These are phyloP conservation scores for Cyrtorhinus lividipennis DNA, from an alignment of 1,140 invertebrate genomes.

Conservation along the genomic window DNA sequence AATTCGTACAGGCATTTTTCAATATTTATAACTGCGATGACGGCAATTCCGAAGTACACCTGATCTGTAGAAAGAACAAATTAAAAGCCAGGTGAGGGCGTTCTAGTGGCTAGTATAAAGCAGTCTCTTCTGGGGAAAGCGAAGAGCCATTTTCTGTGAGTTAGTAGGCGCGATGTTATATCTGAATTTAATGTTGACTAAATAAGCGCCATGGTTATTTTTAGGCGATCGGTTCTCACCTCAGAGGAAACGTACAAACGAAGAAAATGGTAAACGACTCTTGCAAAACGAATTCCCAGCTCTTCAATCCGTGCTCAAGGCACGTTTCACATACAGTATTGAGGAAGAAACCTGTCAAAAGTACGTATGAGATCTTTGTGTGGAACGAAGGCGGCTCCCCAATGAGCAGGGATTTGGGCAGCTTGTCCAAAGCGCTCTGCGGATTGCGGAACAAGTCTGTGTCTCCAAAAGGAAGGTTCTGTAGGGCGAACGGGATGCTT, in stretches of 20 bases:
- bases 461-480: slow-evolving; percentile 4
- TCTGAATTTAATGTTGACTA: too few species aligned
- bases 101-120: too few species aligned
- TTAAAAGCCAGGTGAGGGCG: too few species aligned
- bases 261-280: slow-evolving; percentile 15
- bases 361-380: slow-evolving; percentile 13
- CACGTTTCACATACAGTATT: slow-evolving; percentile 15
- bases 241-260: slow-evolving; percentile 12
- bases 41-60: slow-evolving; percentile 7
- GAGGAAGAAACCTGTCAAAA: slow-evolving; percentile 13
- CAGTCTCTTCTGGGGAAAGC: too few species aligned
- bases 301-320: slow-evolving; percentile 8
- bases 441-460: not conserved
- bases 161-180: too few species aligned
- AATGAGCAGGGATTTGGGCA: not conserved
- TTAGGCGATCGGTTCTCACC: too few species aligned
- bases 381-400: slow-evolving; percentile 2
- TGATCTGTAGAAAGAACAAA: slow-evolving; percentile 6
- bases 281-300: slow-evolving; percentile 9
- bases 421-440: not conserved
- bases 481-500: slow-evolving; percentile 13
- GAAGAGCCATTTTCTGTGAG: too few species aligned
- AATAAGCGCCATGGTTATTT: too few species aligned
- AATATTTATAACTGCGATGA: slow-evolving; percentile 8
- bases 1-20: slow-evolving; percentile 8